phyloP scores from a whole-genome alignment of 2,113 vertebrate species.

The Vidua macroura region DNA sequence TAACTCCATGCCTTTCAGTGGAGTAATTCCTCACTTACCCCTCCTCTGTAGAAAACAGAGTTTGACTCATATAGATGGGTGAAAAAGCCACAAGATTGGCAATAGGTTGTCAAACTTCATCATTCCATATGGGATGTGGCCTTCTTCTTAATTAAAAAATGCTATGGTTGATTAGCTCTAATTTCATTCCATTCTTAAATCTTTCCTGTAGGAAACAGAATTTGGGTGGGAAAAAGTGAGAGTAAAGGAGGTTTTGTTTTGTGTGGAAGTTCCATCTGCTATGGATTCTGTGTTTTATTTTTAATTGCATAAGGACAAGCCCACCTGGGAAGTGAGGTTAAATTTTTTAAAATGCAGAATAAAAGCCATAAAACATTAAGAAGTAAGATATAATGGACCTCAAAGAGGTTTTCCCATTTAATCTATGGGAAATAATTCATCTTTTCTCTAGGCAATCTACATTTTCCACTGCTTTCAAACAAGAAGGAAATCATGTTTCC shows the following conservation, averaged over 20 bases:
- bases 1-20: neutral
- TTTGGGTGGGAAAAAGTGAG: neutral
- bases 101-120: conserved; percentile 21
- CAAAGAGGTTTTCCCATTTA: neutral
- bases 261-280: neutral
- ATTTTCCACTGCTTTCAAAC: neutral
- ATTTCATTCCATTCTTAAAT: conserved; percentile 29
- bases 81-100: conserved; percentile 27
- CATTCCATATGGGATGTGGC: neutral
- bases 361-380: neutral
- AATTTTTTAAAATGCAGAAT: neutral
- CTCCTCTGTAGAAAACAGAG: neutral
- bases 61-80: neutral
- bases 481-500: neutral
- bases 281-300: neutral
- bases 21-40: neutral
- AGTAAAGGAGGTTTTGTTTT: neutral
- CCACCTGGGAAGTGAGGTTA: neutral
- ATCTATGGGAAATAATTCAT: neutral
- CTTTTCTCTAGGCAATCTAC: neutral
- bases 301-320: neutral
- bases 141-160: conserved; percentile 49
- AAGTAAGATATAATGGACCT: neutral
- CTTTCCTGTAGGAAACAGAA: neutral
- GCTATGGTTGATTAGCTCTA: neutral